A percentile compares a stretch with the other conserved stretches of the same genome.
These are phyloP conservation scores for Polylopha cassiicola DNA, from an alignment of 2,888 invertebrate species.

Conservation along the genomic window DNA sequence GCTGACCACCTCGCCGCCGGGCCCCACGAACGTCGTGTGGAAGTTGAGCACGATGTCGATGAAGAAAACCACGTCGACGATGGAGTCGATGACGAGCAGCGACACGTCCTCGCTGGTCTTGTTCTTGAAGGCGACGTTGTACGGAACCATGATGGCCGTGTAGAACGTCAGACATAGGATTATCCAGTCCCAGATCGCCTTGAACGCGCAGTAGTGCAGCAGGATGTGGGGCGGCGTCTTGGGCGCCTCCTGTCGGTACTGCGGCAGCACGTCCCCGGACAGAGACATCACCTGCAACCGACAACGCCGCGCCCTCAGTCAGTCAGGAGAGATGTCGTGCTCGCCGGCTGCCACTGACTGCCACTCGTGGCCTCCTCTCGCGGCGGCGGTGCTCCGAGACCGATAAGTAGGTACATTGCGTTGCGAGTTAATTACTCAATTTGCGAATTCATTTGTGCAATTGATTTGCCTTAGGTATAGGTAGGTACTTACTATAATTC, in stretches of 20 bases:
- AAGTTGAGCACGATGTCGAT: conserved; percentile 99
- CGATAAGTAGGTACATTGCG: too few species aligned
- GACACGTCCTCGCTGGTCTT: conserved; percentile 98
- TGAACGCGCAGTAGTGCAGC: conserved; percentile 99
- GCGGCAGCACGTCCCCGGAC: conserved; percentile 98
- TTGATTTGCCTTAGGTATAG: too few species aligned
- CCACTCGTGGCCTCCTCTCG: not conserved
- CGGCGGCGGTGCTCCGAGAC: too few species aligned
- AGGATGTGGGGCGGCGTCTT: conserved; percentile 99
- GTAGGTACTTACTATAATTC: too few species aligned
- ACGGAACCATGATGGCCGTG: conserved; percentile 99
- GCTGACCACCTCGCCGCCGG: conserved; percentile 96
- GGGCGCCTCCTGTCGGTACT: conserved; percentile 99
- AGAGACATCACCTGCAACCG: conserved; percentile 86
- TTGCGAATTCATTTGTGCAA: too few species aligned
- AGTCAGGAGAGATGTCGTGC: conserved; percentile 13
- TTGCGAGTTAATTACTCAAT: too few species aligned
- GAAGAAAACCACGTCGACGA: conserved; percentile 99
- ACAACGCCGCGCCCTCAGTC: conserved; percentile 23
- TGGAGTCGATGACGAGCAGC: conserved; percentile 95
- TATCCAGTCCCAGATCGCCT: conserved; percentile 99
- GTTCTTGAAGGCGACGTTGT: conserved; percentile 99
- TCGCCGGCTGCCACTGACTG: not conserved
- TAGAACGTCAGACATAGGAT: conserved; percentile 99
- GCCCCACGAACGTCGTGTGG: conserved; percentile 99